Base-by-base conservation (phyloP, 1,140 invertebrate species). In the Muscidifurax raptorellus region DNA sequence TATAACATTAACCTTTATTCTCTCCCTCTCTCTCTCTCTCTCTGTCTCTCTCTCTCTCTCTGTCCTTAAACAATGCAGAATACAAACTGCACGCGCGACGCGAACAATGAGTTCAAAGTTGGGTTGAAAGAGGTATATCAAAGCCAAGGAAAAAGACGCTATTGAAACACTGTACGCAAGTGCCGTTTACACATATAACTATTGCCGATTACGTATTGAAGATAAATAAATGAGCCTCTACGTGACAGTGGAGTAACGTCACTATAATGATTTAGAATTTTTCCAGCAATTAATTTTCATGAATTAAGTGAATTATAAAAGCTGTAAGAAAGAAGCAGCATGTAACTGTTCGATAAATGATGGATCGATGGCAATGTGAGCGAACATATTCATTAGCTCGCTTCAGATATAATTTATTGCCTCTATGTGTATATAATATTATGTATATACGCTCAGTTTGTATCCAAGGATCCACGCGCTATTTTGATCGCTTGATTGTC, bases 241-340 rank as follows among this genome's bases (percentile, higher is more conserved):
- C 40, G 1, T 81, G 28, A 72, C 18, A 18, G 7, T 75, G 69
- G 30, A 72, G 4, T 40, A 15, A 18, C 18, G 22, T 36, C 30
- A 32, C 69, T 40, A n/a, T n/a, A 69, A 80, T 80, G 44, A 80
- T 80, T 28, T 13, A 18, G 5, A n/a, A 28, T 80, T 71, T 40
- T 10, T 18, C 22, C 52, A 0, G 52, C 22, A n/a, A 59, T 7
- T n/a, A 59, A n/a, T 59, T 59, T n/a, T n/a, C 22, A 59, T 18
- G 18, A 59, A n/a, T n/a, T n/a, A n/a, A 22, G 52, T 1, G 6
- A 59, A n/a, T 59, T 59, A 59, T 5, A 59, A 59, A 6, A 7
- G 22, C 18, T 59, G 5, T 4, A 59, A 59, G 52, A 59, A 40
- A 59, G 52, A 18, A 59, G n/a, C 52, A 59, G 47, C 47, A 22